Evolutionary conservation across 2,888 invertebrate species (phyloP).

Genomic region (Xestia ashworthii): DNA sequence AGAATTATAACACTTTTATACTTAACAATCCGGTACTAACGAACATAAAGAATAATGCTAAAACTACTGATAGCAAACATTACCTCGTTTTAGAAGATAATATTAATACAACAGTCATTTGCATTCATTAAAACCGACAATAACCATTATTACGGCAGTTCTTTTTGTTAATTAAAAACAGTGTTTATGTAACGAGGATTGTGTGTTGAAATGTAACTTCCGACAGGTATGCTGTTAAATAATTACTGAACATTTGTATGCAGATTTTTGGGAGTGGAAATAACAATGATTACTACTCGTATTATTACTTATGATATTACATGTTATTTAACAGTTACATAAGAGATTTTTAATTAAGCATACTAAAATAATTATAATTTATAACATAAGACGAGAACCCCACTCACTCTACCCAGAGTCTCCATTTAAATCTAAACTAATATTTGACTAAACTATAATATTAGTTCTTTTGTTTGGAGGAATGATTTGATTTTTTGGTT

Average conservation of each 20-base stretch:
- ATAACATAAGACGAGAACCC: not conserved
- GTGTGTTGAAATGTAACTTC: constrained; percentile 55
- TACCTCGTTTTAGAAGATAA: constrained; percentile 72
- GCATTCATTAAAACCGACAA: constrained; percentile 73
- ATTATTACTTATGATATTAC: not conserved
- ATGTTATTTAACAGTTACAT: not conserved
- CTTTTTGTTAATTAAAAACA: constrained; percentile 68
- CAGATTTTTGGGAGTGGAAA: constrained; percentile 7
- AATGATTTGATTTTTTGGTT: no score
- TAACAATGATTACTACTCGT: constrained; percentile 7
- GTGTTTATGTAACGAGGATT: constrained; percentile 62
- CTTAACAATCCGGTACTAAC: constrained; percentile 47
- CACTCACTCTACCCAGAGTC: not conserved
- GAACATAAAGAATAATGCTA: constrained; percentile 12
- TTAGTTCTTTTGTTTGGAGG: no score
- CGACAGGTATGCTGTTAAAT: constrained; percentile 19
- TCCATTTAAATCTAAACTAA: not conserved
- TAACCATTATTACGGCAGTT: constrained; percentile 71
- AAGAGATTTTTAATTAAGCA: not conserved
- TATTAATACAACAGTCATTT: constrained; percentile 71
- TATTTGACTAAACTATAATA: no score
- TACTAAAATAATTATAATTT: not conserved
- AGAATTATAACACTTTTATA: constrained; percentile 34
- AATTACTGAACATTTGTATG: constrained; percentile 34
- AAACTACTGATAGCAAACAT: constrained; percentile 42